These are phyloP conservation scores for Margaritifera margaritifera DNA, from an alignment of 2,888 invertebrate species.

Conservation along the genomic window DNA sequence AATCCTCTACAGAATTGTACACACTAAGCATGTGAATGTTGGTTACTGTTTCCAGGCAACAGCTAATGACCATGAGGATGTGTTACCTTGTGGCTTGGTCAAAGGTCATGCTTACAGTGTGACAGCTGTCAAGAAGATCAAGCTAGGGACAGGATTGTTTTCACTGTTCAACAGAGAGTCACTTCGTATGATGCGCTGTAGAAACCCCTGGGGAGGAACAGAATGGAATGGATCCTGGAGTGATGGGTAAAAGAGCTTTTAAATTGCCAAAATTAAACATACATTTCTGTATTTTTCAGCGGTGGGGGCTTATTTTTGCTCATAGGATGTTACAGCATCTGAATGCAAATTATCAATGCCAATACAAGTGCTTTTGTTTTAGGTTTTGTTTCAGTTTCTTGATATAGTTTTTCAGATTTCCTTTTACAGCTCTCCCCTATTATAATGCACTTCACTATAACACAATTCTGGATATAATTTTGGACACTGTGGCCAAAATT, in stretches of 20 bases:
- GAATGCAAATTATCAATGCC: too few relatives aligned
- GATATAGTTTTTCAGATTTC: too few relatives aligned
- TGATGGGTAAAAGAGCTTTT: conserved; percentile 73
- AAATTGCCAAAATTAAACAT: background rate
- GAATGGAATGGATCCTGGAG: conserved; percentile 78
- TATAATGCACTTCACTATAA: too few relatives aligned
- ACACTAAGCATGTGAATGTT: background rate
- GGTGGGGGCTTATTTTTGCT: too few relatives aligned
- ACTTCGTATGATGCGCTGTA: conserved; percentile 75
- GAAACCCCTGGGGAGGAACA: conserved; percentile 78
- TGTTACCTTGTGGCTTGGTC: conserved; percentile 76
- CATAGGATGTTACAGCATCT: too few relatives aligned
- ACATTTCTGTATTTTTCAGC: too few relatives aligned
- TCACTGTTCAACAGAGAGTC: conserved; percentile 73
- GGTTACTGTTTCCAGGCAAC: conserved; percentile 31
- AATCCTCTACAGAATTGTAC: too few relatives aligned
- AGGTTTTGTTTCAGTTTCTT: too few relatives aligned
- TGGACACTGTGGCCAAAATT: too few relatives aligned
- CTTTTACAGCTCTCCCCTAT: too few relatives aligned
- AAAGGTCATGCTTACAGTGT: conserved; percentile 79
- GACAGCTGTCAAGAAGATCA: conserved; percentile 75
- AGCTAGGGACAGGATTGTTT: conserved; percentile 68
- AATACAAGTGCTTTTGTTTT: too few relatives aligned
- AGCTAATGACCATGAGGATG: conserved; percentile 74
- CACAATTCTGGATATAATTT: too few relatives aligned